Evolutionary conservation across 2,797 vertebrate genomes (phyloP).

Genomic region (Sebastes flavidus): DNA sequence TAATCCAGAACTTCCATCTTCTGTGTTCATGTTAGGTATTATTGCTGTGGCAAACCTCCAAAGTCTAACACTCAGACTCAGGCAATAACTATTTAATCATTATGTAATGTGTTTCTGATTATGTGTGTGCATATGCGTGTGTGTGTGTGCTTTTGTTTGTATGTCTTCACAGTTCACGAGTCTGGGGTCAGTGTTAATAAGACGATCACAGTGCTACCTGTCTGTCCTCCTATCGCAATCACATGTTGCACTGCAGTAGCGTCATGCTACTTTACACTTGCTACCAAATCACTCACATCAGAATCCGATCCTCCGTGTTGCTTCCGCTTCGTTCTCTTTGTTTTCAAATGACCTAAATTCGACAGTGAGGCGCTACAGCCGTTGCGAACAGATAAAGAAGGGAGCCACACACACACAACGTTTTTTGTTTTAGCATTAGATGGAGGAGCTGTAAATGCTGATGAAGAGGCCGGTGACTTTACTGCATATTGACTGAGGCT

Average conservation of each 20-base stretch:
- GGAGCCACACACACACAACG: neutral
- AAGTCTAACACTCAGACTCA: constrained; percentile 25
- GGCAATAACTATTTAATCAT: constrained; percentile 12
- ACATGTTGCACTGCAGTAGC: neutral
- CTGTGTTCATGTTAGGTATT: constrained; percentile 62
- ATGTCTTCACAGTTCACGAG: constrained; percentile 82
- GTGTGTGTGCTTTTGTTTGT: constrained; percentile 54
- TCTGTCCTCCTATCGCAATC: constrained; percentile 49
- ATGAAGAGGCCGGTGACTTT: constrained; percentile 48
- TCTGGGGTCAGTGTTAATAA: constrained; percentile 81
- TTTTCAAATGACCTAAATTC: constrained; percentile 4
- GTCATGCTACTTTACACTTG: neutral
- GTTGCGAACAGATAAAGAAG: constrained; percentile 31
- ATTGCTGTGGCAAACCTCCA: constrained; percentile 79
- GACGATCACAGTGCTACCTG: constrained; percentile 85
- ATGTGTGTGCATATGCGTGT: constrained; percentile 7
- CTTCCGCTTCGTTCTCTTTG: constrained; percentile 6
- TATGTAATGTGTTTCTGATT: constrained; percentile 27
- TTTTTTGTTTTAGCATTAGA: neutral
- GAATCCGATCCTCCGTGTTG: constrained; percentile 6
- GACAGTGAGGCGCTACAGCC: constrained; percentile 46
- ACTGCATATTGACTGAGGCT: constrained; percentile 70
- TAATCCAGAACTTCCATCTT: constrained; percentile 21
- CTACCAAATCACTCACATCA: neutral
- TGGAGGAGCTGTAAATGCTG: constrained; percentile 21